Evolutionary conservation across 2,113 vertebrate genomes (phyloP), one percentile per base, ranked within the genome.

Genomic region (Xerus inauris): DNA sequence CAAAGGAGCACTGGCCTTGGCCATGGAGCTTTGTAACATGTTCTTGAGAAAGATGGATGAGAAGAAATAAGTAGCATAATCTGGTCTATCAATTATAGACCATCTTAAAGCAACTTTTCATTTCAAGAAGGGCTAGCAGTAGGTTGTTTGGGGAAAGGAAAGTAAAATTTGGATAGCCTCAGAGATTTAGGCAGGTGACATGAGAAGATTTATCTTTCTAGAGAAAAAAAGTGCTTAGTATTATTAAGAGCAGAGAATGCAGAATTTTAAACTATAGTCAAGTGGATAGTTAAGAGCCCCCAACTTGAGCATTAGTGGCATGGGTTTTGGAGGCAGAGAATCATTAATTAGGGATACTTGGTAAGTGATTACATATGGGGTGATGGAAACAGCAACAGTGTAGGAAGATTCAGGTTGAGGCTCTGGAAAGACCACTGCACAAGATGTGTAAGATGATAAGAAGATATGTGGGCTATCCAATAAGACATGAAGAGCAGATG

Each of bases 1-100:
- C 8, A 4, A 1, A 45, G 1, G 28, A 76, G 32, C 4, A 11
- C 26, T 65, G 32, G 17, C 11, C 0, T 6, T 7, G 40, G 6
- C 40, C 14, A 24, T 1, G n/a, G 6, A 79, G 40, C 4, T 89
- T 12, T 26, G 4, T 12, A 10, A n/a, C 22, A 51, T 10, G 0
- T 79, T 49, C 5, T 17, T 38, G 4, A 62, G 3, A 17, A 69
- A 51, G 51, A 35, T 13, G 16, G 13, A n/a, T 8, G 22, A 47
- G 14, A 30, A 87, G 71, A 80, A 77, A 17, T 11, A 5, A 72
- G 45, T 2, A n/a, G 30, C 24, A 30, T 16, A 38, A 62, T 80
- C 5, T 45, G 2, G 38, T 77, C 19, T 57, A 35, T 32, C 81
- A 82, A 30, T 5, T 12, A 76, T 45, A 30, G 49, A 10, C 8